Evolutionary conservation across 2,888 invertebrate species (phyloP).

Genomic region (Drosophila meridionalis): DNA sequence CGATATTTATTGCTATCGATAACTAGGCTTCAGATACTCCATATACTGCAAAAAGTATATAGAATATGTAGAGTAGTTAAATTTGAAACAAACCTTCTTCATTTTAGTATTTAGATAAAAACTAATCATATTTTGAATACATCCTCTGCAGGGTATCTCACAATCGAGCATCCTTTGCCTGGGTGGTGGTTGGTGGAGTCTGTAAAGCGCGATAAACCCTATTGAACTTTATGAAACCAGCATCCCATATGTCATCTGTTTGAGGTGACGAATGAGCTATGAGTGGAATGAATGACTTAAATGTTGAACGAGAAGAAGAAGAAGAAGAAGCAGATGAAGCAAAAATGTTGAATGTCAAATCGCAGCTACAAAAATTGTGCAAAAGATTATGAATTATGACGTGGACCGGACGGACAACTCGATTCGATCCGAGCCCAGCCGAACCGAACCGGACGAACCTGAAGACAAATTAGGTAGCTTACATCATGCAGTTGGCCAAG

Average conservation of each 20-base stretch:
- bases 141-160: not conserved
- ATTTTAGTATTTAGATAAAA: not conserved
- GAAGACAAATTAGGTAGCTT: constrained; percentile 74
- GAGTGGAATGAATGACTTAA: constrained; percentile 28
- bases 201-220: constrained; percentile 24
- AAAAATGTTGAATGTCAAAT: constrained; percentile 42
- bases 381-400: constrained; percentile 61
- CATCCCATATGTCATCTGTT: constrained; percentile 31
- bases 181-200: constrained; percentile 26
- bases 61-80: not conserved
- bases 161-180: constrained; percentile 1
- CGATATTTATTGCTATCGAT: not conserved
- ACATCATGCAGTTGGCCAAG: constrained; percentile 60
- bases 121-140: not conserved
- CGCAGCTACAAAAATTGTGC: constrained; percentile 40
- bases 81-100: not conserved
- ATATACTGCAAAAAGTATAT: too few relatives aligned
- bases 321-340: not conserved
- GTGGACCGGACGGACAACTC: constrained; percentile 14
- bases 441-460: constrained; percentile 53
- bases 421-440: constrained; percentile 7
- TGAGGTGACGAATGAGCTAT: constrained; percentile 14
- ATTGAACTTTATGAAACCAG: constrained; percentile 33
- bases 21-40: not conserved
- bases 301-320: not conserved